Evolutionary conservation across 2,888 invertebrate species (phyloP).

Genomic region (Osmoderma eremita): DNA sequence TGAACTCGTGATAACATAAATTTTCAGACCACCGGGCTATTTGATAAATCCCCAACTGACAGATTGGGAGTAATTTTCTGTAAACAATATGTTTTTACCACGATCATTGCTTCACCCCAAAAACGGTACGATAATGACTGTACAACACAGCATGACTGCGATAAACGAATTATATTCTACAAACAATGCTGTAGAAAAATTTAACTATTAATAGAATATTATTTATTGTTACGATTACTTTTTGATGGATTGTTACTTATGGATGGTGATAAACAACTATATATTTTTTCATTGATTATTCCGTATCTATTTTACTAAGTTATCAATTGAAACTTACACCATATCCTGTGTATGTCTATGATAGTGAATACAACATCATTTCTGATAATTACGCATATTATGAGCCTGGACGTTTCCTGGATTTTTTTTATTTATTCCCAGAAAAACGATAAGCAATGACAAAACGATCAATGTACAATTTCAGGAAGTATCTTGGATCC

Average conservation of each 20-base stretch:
- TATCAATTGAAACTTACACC: conserved; percentile 4
- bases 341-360: neutral
- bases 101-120: neutral
- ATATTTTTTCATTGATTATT: neutral
- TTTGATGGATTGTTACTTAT: neutral
- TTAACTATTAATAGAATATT: conserved; percentile 9
- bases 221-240: conserved; percentile 3
- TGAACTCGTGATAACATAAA: conserved; percentile 39
- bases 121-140: neutral
- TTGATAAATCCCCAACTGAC: conserved; percentile 37
- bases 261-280: neutral
- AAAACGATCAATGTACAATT: no score
- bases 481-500: no score
- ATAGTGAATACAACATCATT: neutral
- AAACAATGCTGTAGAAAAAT: conserved; percentile 2
- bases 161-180: neutral
- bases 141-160: neutral
- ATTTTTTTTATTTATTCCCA: no score
- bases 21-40: conserved; percentile 25
- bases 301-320: neutral
- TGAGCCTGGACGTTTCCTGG: no score
- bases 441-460: no score
- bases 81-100: conserved; percentile 29
- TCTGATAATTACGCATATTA: neutral
- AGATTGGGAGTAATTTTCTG: conserved; percentile 36